Evolutionary conservation across 2,888 invertebrate genomes (phyloP).

Genomic region (Cepaea hortensis): DNA sequence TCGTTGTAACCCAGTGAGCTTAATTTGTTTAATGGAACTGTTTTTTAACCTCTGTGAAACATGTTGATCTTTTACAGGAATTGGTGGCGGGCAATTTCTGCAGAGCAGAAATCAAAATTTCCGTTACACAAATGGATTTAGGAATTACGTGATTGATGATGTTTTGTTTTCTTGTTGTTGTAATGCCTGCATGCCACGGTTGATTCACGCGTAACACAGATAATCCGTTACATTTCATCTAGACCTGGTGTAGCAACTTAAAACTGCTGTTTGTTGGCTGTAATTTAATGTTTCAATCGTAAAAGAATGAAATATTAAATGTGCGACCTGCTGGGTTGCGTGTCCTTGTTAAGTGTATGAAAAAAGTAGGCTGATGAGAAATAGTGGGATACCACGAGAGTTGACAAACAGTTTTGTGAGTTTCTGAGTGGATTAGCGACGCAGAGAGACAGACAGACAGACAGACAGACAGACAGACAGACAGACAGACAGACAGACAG

Average conservation of each 20-base stretch:
- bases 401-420: no score
- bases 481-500: background rate
- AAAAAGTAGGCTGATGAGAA: background rate
- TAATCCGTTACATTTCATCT: background rate
- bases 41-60: background rate
- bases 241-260: background rate
- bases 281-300: background rate
- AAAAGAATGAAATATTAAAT: no score
- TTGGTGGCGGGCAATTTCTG: background rate
- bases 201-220: background rate
- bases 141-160: no score
- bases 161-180: no score
- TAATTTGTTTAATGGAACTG: background rate
- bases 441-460: background rate
- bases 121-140: no score
- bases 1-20: background rate
- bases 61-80: background rate
- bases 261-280: background rate
- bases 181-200: background rate
- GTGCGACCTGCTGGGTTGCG: no score
- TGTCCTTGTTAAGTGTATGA: no score
- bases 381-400: background rate
- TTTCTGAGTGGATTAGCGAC: background rate
- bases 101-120: background rate
- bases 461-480: background rate